Evolutionary conservation across 1,140 invertebrate genomes (phyloP), one percentile per base, ranked within the genome.

Genomic region (Neodiprion fabricii): DNA sequence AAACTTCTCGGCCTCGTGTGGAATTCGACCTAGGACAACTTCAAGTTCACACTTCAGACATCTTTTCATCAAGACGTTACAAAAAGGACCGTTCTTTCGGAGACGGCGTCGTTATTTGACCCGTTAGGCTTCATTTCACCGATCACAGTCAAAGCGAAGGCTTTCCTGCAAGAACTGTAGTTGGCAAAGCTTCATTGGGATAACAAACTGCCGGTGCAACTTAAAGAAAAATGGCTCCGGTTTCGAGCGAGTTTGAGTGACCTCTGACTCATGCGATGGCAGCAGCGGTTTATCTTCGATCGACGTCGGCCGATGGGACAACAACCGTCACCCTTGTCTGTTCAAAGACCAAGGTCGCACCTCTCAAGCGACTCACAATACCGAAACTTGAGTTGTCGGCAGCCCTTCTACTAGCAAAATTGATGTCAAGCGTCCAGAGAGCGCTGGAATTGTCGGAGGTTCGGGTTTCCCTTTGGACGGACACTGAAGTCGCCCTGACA

Each of bases 321-420:
- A 72, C 21, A 17, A 17, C 17, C 17, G 17, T 17, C 17, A 17
- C 17, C 17, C 17, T 17, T 28, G 66, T 12, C 28, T 12, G 3
- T 47, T 48, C 7, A 70, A 28, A 76, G 48, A 79, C 80, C 71
- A 78, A 84, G 74, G 86, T 89, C 11, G 83, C 87, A 66, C 88
- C 88, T 53, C 68, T 88, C 5, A 87, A 88, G 79, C 75, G 71
- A 17, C 53, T 79, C 9, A 84, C 86, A 23, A 79, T 91, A 49
- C 89, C 90, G 10, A 69, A 86, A 75, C 76, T 90, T n/a, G 89
- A 91, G 79, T 76, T 90, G 40, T 82, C 77, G 72, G 89, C 82
- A 9, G 88, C 89, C 8, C 49, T 83, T 7, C 69, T 89, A 21
- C 74, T 88, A 7, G 77, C 84, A 5, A 80, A 82, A 10, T 70